phyloP scores from a whole-genome alignment of 2,113 vertebrate species.

The Oreochromis spilurus region DNA sequence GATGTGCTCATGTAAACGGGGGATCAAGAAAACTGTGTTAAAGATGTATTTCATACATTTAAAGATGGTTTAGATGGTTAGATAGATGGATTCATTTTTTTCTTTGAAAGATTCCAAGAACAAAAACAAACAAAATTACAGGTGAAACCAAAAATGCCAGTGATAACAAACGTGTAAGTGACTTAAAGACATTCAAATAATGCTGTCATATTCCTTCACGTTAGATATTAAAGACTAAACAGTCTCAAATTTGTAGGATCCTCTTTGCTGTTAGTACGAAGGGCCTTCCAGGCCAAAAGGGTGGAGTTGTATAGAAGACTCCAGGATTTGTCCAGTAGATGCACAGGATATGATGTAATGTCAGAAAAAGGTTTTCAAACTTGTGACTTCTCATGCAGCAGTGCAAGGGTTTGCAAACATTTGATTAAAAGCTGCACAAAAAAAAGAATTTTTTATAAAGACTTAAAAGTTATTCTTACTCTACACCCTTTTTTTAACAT shows the following conservation, averaged over 20 bases:
- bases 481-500: neutral
- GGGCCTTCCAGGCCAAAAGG: neutral
- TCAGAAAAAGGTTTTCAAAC: neutral
- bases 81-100: neutral
- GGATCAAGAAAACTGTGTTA: neutral
- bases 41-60: neutral
- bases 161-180: neutral
- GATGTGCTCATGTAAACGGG: neutral
- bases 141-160: neutral
- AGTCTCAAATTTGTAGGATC: neutral
- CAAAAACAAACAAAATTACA: neutral
- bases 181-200: neutral
- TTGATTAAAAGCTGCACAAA: neutral
- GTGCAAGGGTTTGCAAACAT: neutral
- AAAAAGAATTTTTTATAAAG: neutral
- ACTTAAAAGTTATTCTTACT: neutral
- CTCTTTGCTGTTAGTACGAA: neutral
- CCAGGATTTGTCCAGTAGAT: neutral
- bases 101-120: neutral
- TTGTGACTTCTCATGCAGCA: neutral
- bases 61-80: neutral
- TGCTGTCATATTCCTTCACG: neutral
- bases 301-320: neutral
- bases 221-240: neutral
- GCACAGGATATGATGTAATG: neutral